Base-by-base conservation (phyloP, 2,888 invertebrate genomes). In the Andrena praecox region DNA sequence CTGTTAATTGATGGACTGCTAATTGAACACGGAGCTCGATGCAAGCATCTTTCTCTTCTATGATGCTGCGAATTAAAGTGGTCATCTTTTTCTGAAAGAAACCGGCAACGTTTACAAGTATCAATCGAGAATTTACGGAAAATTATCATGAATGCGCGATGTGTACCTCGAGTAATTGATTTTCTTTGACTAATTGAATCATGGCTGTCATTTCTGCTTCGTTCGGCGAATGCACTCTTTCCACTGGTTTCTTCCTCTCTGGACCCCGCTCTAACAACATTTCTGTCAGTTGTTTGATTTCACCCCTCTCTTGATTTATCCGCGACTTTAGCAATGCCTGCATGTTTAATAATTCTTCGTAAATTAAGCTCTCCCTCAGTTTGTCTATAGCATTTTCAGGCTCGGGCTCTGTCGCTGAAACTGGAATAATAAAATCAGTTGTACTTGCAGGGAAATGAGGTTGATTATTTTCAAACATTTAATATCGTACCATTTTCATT, bases 221-320 rank as follows among this genome's bases (percentile, higher is more conserved):
- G 84, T 95, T 95, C 31, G 95, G 95, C 67, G 93, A 93, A 75
- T 93, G 90, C 48, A 87, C 76, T 54, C 89, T 91, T 66, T 87
- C 93, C 35, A 87, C 88, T 33, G 88, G 87, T 66, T 90, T 91
- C 24, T 90, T 90, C 42, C 90, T 92, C 12, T 89, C 88, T 10
- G 80, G 83, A 48, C 90, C 90, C 12, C 85, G 89, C 75, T 93
- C 92, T 1, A 87, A 80, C 29, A 94, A 79, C 80, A 91, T 89
- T 59, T 93, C 92, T 59, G 84, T 95, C 20, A 97, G 94, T 84
- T 95, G 95, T 31, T 96, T 95, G 16, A 97, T 96, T 94, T 97
- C 97, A 56, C 96, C 96, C 88, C 96, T 96, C 93, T 97, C 97
- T 0, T 95, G 95, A 90, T 96, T 96, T 72, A 97, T 97, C 91